Evolutionary conservation across 2,888 invertebrate species (phyloP).

Genomic region (Lampropteryx suffumata): DNA sequence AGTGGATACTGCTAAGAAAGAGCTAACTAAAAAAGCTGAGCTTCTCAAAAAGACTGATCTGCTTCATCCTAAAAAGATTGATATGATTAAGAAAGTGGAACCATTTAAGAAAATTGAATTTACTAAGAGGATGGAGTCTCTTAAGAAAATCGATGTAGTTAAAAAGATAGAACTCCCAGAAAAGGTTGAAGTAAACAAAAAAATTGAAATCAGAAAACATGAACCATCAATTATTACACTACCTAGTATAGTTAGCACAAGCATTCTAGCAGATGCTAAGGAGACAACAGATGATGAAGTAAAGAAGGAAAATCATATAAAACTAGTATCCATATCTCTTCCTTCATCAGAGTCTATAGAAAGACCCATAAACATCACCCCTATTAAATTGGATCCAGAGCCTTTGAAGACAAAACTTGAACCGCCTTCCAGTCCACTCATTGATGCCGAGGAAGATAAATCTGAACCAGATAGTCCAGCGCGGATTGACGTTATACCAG

Average conservation of each 20-base stretch:
- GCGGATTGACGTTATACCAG: conserved; percentile 74
- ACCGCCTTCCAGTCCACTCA: conserved; percentile 67
- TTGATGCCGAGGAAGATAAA: conserved; percentile 76
- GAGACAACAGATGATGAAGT: conserved; percentile 27
- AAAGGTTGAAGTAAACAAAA: conserved; percentile 28
- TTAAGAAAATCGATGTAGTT: conserved; percentile 43
- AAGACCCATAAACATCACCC: conserved; percentile 42
- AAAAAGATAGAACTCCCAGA: conserved; percentile 32
- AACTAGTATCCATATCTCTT: conserved; percentile 47
- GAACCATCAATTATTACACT: conserved; percentile 25
- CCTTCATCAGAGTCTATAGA: conserved; percentile 45
- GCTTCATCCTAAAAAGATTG: conserved; percentile 39
- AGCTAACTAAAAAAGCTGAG: conserved; percentile 33
- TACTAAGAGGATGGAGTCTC: conserved; percentile 38
- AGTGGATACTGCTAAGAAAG: conserved; percentile 7
- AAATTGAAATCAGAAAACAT: conserved; percentile 25
- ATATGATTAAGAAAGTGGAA: conserved; percentile 29
- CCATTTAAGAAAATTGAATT: conserved; percentile 35
- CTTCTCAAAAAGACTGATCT: conserved; percentile 35
- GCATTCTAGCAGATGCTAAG: conserved; percentile 20
- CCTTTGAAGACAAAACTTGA: conserved; percentile 52
- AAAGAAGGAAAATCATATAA: conserved; percentile 38
- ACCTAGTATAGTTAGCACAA: conserved; percentile 22
- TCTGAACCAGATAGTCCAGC: conserved; percentile 78
- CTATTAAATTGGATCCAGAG: conserved; percentile 53